These are phyloP conservation scores for Colius striatus DNA, from an alignment of 2,113 vertebrate species.

Conservation along the genomic window DNA sequence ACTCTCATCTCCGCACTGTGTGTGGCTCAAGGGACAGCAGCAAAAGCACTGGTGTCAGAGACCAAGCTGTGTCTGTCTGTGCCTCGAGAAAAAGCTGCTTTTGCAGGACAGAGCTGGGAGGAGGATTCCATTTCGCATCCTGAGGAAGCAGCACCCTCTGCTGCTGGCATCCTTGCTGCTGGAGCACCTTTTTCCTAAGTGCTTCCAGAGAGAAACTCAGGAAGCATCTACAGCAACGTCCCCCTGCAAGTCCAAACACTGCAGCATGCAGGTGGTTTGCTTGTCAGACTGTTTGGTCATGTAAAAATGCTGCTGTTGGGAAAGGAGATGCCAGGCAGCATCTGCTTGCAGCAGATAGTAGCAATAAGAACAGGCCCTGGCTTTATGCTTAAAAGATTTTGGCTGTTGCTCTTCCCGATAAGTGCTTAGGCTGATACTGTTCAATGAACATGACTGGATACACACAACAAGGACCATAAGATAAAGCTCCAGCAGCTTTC, in stretches of 20 bases:
- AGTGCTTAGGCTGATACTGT: background rate
- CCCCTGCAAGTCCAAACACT: background rate
- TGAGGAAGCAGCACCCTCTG: constrained; percentile 59
- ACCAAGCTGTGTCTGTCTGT: accelerated
- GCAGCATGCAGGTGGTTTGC: background rate
- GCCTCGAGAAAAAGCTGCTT: background rate
- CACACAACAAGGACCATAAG: background rate
- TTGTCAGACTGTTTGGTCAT: background rate
- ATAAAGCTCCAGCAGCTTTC: background rate
- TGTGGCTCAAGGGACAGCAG: background rate
- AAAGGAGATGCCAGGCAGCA: background rate
- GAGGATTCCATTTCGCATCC: background rate
- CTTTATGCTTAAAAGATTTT: background rate
- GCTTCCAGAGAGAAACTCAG: background rate
- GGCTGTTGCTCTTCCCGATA: background rate
- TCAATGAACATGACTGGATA: background rate
- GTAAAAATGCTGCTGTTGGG: background rate
- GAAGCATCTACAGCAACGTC: background rate
- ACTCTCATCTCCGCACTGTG: background rate
- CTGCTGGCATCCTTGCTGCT: background rate
- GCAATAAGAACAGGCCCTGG: background rate
- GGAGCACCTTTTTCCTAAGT: accelerated
- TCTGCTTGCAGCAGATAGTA: background rate
- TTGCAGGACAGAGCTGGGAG: background rate
- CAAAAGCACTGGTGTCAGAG: background rate